These are phyloP conservation scores for Pantherophis guttatus DNA, from an alignment of 2,113 vertebrate species.

Conservation along the genomic window DNA sequence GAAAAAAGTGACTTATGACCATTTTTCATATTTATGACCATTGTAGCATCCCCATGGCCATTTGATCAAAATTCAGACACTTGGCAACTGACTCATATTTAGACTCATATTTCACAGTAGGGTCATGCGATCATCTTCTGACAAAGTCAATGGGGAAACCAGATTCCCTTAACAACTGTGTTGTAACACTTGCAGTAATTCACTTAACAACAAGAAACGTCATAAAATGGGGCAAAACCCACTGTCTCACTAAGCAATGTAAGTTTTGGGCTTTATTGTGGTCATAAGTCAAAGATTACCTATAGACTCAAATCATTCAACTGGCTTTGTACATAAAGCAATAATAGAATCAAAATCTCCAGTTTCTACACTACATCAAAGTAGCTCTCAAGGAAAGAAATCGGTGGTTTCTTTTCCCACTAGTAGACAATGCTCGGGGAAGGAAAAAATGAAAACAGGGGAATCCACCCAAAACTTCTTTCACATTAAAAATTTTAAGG, in stretches of 20 bases:
- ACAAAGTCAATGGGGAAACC: not conserved
- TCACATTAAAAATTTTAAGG: not conserved
- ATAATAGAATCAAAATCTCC: not conserved
- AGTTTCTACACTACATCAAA: not conserved
- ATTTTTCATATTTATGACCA: not conserved
- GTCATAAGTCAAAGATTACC: not conserved
- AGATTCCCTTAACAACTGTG: not conserved
- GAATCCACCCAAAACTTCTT: not conserved
- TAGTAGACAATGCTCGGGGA: not conserved
- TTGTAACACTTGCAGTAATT: not conserved
- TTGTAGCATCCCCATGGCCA: not conserved
- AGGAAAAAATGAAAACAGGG: not conserved
- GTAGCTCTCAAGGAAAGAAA: not conserved
- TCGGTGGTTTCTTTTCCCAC: not conserved
- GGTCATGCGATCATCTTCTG: not conserved
- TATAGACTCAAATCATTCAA: not conserved
- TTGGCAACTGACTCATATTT: not conserved
- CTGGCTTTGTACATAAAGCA: not conserved
- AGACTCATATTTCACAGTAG: not conserved
- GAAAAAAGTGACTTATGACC: not conserved
- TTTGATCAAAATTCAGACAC: not conserved
- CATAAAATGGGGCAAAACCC: not conserved
- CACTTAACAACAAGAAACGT: not conserved
- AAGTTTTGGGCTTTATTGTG: not conserved
- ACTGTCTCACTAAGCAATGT: not conserved